A percentile compares a stretch with the other conserved stretches of the same genome.
Conservation (phyloP, 2,113 vertebrate species). For the Datnioides undecimradiatus region DNA sequence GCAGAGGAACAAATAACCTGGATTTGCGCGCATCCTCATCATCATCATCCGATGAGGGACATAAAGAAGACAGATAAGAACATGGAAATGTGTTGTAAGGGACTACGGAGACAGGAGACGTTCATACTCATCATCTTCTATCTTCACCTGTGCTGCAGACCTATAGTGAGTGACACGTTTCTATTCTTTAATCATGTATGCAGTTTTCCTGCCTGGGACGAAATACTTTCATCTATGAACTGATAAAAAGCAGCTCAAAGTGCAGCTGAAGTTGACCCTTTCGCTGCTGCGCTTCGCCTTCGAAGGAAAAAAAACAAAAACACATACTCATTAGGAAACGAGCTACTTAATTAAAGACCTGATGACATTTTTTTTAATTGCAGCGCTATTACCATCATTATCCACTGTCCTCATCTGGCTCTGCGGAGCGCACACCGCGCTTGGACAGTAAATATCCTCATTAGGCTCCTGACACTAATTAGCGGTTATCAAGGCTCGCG, state of each 20-base stretch:
- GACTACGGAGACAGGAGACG: constrained; percentile 38
- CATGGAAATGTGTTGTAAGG: constrained; percentile 33
- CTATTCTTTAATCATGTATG: neutral
- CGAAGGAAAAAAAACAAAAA: too few species aligned
- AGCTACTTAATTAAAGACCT: constrained; percentile 1
- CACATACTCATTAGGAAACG: neutral
- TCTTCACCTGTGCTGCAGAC: constrained; percentile 56
- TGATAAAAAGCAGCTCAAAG: constrained; percentile 29
- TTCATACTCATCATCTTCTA: constrained; percentile 57
- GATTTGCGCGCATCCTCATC: constrained; percentile 19
- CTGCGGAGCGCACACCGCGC: neutral
- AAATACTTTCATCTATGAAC: neutral
- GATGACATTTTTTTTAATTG: constrained; percentile 5
- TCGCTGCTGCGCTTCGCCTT: neutral
- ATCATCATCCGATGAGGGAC: constrained; percentile 1
- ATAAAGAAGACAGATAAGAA: constrained; percentile 5
- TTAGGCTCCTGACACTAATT: constrained; percentile 44
- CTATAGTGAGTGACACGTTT: constrained; percentile 51
- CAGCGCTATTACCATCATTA: constrained; percentile 5
- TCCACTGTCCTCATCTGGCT: constrained; percentile 2
- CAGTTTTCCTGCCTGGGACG: neutral
- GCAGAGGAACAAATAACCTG: constrained; percentile 14
- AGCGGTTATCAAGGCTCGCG: neutral
- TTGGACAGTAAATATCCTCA: constrained; percentile 32
- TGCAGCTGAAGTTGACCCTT: constrained; percentile 17